phyloP scores from a whole-genome alignment of 1,140 invertebrate genomes.

The Drosophila triauraria region DNA sequence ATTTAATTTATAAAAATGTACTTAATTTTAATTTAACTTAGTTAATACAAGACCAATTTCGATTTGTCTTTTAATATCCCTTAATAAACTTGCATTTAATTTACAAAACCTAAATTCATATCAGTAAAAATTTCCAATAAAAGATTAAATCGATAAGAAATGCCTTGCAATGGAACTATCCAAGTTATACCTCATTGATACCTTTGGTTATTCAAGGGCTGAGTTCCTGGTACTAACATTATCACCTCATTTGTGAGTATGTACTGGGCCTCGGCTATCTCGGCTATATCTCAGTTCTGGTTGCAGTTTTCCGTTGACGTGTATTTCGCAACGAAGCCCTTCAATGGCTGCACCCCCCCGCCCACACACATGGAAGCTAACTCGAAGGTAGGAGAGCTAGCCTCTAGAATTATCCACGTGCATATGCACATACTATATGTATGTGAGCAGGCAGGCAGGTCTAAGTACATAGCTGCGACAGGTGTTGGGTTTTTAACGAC shows the following conservation, averaged over 20 bases:
- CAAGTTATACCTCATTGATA: slow-evolving; percentile 1
- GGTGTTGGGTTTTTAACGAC: slow-evolving; percentile 48
- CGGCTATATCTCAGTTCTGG: slow-evolving; percentile 32
- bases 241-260: slow-evolving; percentile 11
- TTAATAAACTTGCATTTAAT: not conserved
- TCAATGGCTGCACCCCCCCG: slow-evolving; percentile 43
- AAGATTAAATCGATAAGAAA: not conserved
- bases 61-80: not conserved
- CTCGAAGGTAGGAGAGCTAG: slow-evolving; percentile 37
- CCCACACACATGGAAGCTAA: slow-evolving; percentile 9
- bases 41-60: not conserved
- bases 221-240: slow-evolving; percentile 6
- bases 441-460: slow-evolving; percentile 6
- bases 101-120: not conserved
- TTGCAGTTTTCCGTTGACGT: slow-evolving; percentile 57
- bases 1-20: not conserved
- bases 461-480: slow-evolving; percentile 40
- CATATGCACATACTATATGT: slow-evolving; percentile 23
- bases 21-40: not conserved
- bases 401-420: slow-evolving; percentile 55
- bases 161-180: not conserved
- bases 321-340: slow-evolving; percentile 61
- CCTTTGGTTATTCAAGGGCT: slow-evolving; percentile 2
- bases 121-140: not conserved
- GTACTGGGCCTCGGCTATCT: slow-evolving; percentile 32